Base-by-base conservation (phyloP, 2,888 invertebrate species). In the Drosophila neotestacea region DNA sequence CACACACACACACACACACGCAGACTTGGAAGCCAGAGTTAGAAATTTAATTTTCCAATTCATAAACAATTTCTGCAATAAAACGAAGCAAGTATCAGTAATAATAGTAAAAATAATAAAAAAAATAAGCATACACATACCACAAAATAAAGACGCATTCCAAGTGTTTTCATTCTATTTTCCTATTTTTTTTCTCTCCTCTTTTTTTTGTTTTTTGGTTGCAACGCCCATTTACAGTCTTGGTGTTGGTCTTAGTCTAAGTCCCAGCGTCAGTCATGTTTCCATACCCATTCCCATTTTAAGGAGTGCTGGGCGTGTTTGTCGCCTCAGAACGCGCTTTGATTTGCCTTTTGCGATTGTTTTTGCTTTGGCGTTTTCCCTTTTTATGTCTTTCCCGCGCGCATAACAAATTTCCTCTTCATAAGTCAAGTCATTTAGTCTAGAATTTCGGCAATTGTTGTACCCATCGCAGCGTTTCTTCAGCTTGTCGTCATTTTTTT, bases 31-130 rank as follows among this genome's bases (percentile, higher is more conserved):
- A 70, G 44, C 41, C 51, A 28, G 63, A 72, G 88, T 72, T 68
- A 61, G 70, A 86, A 77, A 85, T 88, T 84, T 88, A 84, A 84
- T 84, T 83, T 83, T 83, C 88, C 86, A 83, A 83, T 83, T 88
- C 83, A 88, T 83, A 83, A 83, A 86, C 83, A 83, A 88, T 86
- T 83, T 79, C 34, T 46, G 88, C 71, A 79, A 85, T 85, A 85
- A 88, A 88, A 79, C 68, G 73, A 76, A 48, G 61, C 72, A 84
- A 85, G 82, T 70, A 73, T 70, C 78, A 65, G 82, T 67, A 81
- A 81, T 82, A 82, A 81, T 78, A 85, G 79, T 75, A 73, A 78
- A 70, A 87, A 64, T 59, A 71, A 77, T 71, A 73, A 67, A 71
- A 77, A 58, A 67, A 59, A 62, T 62, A 68, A 77, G 28, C 68